phyloP scores from a whole-genome alignment of 2,113 vertebrate genomes.

The Paratilapia polleni region DNA sequence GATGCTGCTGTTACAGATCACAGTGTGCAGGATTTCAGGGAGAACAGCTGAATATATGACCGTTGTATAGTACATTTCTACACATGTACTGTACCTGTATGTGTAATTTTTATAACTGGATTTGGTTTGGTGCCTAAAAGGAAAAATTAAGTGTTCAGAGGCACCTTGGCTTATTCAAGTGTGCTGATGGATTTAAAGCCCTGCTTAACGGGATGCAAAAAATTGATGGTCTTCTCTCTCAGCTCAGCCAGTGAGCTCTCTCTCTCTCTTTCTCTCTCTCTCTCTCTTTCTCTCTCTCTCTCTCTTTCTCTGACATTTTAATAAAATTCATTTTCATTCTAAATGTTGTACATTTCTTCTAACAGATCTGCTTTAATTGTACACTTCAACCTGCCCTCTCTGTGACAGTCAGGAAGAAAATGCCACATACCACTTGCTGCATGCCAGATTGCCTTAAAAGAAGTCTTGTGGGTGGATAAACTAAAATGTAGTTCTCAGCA shows the following conservation, averaged over 20 bases:
- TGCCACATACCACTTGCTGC: constrained; percentile 44
- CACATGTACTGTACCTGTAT: background rate
- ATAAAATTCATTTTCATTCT: constrained; percentile 42
- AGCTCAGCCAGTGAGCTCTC: constrained; percentile 31
- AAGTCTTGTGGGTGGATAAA: constrained; percentile 46
- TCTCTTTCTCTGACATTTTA: constrained; percentile 48
- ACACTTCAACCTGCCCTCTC: constrained; percentile 46
- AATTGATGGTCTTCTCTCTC: constrained; percentile 45
- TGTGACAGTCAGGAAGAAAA: constrained; percentile 46
- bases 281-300: background rate
- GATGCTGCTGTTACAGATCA: background rate
- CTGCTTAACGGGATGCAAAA: constrained; percentile 48
- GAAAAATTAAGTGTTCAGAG: constrained; percentile 22
- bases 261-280: constrained; percentile 1
- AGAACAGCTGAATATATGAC: background rate
- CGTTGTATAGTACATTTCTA: background rate
- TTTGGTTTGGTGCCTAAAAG: constrained; percentile 1
- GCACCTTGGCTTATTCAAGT: constrained; percentile 30
- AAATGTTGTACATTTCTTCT: constrained; percentile 34
- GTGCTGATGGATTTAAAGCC: constrained; percentile 61
- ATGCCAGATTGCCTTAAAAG: constrained; percentile 36
- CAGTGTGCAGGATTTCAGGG: background rate
- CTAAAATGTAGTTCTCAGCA: constrained; percentile 16
- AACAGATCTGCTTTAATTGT: constrained; percentile 54
- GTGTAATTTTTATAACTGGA: background rate